Percentiles rank a stretch among this genome's conserved stretches.
These are phyloP conservation scores for Henicopernis longicauda DNA, from an alignment of 2,113 vertebrate species.

Conservation along the genomic window DNA sequence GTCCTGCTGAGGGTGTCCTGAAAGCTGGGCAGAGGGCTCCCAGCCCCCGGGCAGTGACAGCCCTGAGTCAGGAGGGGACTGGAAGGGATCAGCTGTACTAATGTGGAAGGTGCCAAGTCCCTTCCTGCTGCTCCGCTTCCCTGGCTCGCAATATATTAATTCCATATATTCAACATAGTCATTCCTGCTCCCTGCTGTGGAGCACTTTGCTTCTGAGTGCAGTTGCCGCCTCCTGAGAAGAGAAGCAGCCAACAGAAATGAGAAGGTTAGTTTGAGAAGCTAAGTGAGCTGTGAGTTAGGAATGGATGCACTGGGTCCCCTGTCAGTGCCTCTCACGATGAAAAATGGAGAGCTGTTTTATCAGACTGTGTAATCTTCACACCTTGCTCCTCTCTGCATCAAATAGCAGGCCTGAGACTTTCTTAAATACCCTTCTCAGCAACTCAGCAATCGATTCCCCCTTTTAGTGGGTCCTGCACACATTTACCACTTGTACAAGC, in stretches of 20 bases:
- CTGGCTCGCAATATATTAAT: too few species aligned
- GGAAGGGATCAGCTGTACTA: background rate
- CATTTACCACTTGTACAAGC: background rate
- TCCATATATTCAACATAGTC: background rate
- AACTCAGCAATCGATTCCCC: accelerated
- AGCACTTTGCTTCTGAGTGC: background rate
- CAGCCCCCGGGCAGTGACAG: background rate
- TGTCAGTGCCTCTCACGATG: background rate
- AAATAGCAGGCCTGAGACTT: background rate
- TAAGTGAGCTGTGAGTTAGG: background rate
- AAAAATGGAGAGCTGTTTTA: background rate
- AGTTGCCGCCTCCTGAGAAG: background rate
- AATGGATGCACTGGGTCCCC: background rate
- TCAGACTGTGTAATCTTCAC: background rate
- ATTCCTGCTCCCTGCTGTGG: background rate
- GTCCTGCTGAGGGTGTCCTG: background rate
- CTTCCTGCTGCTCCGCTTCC: background rate
- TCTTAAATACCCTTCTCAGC: background rate
- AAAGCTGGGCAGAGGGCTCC: background rate
- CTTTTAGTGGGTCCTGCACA: background rate
- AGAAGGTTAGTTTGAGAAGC: background rate
- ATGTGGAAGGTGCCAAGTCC: background rate
- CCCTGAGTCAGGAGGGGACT: background rate
- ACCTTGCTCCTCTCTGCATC: background rate
- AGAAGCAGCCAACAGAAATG: background rate